These are phyloP conservation scores for Pterocles gutturalis DNA, from an alignment of 2,113 vertebrate species.

Conservation along the genomic window DNA sequence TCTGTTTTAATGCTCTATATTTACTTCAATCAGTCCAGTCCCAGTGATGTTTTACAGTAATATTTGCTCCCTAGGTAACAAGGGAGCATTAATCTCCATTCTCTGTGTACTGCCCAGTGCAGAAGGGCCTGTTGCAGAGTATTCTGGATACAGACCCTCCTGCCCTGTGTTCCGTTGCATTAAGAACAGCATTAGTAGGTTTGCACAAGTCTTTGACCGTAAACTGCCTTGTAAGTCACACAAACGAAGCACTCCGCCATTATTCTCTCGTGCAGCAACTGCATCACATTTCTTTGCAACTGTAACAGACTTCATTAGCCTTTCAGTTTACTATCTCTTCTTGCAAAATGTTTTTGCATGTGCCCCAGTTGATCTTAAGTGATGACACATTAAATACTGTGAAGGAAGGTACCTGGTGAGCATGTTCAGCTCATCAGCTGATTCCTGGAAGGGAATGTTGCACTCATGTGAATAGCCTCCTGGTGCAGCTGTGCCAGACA, in stretches of 20 bases:
- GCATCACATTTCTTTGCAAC: neutral
- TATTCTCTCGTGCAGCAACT: accelerated
- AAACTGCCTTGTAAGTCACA: neutral
- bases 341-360: neutral
- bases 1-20: neutral
- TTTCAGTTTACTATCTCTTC: neutral
- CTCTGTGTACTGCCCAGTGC: accelerated
- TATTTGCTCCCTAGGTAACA: neutral
- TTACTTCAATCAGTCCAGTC: neutral
- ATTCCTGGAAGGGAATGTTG: conserved; percentile 36
- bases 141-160: neutral
- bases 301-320: accelerated
- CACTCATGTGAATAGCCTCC: neutral
- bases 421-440: neutral
- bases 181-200: accelerated
- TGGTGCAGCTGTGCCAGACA: neutral
- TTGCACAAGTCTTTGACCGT: neutral
- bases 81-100: neutral
- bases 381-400: neutral
- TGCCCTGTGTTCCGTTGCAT: accelerated
- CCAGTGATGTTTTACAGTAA: neutral
- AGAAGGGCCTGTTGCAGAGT: neutral
- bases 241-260: neutral
- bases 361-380: neutral
- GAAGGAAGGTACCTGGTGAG: neutral